Conservation (phyloP, 2,888 invertebrate genomes). For the Andrena bicolor region DNA sequence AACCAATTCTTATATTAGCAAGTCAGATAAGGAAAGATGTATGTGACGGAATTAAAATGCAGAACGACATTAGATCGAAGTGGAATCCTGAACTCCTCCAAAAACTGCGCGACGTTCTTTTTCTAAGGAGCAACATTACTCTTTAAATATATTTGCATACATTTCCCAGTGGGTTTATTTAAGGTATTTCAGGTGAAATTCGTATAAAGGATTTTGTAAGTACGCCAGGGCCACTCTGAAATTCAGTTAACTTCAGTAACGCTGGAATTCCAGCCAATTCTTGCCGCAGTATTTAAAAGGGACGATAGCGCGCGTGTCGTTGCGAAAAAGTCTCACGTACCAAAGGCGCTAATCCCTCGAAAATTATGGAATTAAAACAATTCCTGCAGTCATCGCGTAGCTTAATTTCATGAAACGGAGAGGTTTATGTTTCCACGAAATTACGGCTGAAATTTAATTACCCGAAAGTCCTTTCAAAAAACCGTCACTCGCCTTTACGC, state of each 20-base stretch:
- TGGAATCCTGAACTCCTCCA: not conserved
- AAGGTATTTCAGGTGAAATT: not conserved
- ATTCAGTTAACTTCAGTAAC: not conserved
- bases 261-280: not conserved
- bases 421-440: slow-evolving; percentile 26
- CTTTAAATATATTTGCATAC: not conserved
- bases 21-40: not conserved
- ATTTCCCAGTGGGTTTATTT: not conserved
- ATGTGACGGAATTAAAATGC: not conserved
- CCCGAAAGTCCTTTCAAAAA: not conserved
- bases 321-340: slow-evolving; percentile 42
- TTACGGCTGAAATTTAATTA: slow-evolving; percentile 22
- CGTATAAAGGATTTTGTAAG: not conserved
- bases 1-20: not conserved
- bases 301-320: not conserved
- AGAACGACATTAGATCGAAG: not conserved
- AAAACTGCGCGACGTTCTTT: too few species aligned
- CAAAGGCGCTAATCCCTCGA: slow-evolving; percentile 23
- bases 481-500: not conserved
- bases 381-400: slow-evolving; percentile 5
- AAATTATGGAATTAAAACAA: slow-evolving; percentile 48
- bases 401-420: slow-evolving; percentile 22
- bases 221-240: not conserved
- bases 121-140: too few species aligned
- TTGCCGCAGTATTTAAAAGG: not conserved